Evolutionary conservation across 2,797 vertebrate species (phyloP).

Genomic region (Heliangelus exortis): DNA sequence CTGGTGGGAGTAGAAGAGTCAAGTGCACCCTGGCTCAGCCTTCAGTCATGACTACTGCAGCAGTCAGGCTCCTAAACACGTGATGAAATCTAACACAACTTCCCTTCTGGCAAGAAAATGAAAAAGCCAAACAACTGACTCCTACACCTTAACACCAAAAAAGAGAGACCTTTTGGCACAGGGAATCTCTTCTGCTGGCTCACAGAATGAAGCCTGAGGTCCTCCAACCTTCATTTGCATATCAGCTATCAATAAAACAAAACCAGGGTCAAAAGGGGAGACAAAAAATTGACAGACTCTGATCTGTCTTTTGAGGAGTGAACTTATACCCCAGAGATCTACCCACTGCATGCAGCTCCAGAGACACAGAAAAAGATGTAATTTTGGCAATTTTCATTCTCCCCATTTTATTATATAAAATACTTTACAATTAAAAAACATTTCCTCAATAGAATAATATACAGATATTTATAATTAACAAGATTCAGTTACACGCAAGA

Average conservation of each 20-base stretch:
- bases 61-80: not conserved
- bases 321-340: not conserved
- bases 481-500: constrained; percentile 63
- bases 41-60: not conserved
- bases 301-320: not conserved
- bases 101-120: not conserved
- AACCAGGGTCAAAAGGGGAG: not conserved
- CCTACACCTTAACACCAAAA: not conserved
- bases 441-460: constrained; percentile 74
- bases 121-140: not conserved
- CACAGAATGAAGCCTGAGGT: not conserved
- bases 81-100: not conserved
- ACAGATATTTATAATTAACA: constrained; percentile 80
- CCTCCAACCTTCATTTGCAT: not conserved
- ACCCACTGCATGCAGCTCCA: not conserved
- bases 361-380: not conserved
- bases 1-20: not conserved
- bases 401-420: constrained; percentile 78
- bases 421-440: constrained; percentile 81
- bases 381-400: constrained; percentile 52
- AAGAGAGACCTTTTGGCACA: not conserved
- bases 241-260: not conserved
- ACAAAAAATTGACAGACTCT: not conserved
- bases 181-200: not conserved
- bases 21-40: not conserved